phyloP scores from a whole-genome alignment of 2,797 vertebrate species.

The Pteronotus mesoamericanus region DNA sequence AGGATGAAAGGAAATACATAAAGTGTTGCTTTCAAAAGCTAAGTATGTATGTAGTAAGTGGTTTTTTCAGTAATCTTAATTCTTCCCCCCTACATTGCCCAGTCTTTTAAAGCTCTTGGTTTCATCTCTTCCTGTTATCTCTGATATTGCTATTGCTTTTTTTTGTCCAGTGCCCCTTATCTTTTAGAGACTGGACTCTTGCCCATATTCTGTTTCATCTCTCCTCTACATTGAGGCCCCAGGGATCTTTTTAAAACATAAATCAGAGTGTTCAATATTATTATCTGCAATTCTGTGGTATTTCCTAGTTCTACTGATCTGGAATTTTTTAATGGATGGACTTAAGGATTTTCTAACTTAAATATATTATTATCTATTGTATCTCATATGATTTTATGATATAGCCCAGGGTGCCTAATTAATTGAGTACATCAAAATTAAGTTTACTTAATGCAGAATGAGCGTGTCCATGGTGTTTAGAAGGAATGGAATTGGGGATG shows the following conservation, averaged over 20 bases:
- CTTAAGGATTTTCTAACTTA: background rate
- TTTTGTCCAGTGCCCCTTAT: background rate
- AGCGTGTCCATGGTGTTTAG: background rate
- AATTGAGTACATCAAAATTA: background rate
- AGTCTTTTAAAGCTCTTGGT: background rate
- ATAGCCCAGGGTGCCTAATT: background rate
- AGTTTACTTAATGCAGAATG: slow-evolving; percentile 15
- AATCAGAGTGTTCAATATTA: background rate
- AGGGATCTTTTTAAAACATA: background rate
- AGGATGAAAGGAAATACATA: background rate
- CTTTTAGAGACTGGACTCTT: background rate
- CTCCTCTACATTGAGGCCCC: background rate
- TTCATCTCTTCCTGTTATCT: background rate
- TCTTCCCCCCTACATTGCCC: background rate
- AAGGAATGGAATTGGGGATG: background rate
- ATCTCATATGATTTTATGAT: background rate
- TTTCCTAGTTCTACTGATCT: background rate
- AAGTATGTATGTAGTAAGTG: background rate
- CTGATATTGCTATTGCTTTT: background rate
- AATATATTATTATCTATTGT: background rate
- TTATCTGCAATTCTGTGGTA: background rate
- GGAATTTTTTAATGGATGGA: background rate
- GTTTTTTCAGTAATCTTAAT: background rate
- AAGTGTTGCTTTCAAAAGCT: background rate
- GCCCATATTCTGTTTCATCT: background rate